These are phyloP conservation scores for Callaeas wilsoni DNA, from an alignment of 2,113 vertebrate species.

Conservation along the genomic window DNA sequence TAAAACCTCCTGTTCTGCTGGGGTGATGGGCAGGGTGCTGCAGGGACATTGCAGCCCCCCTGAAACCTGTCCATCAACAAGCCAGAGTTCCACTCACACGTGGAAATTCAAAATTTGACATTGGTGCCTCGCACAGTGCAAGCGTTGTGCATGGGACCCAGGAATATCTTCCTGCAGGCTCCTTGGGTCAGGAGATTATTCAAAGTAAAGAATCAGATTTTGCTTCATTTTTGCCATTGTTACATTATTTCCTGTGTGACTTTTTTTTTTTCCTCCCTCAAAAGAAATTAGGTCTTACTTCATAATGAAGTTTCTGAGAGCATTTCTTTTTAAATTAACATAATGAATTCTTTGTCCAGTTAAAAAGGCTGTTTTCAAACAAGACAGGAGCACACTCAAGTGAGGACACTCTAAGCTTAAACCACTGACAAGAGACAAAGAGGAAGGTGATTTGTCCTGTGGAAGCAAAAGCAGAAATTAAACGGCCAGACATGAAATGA, in stretches of 20 bases:
- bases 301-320: neutral
- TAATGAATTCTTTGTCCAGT: neutral
- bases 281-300: neutral
- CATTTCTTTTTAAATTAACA: neutral
- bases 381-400: neutral
- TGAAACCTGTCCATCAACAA: neutral
- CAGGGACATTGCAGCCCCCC: neutral
- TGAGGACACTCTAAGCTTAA: neutral
- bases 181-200: neutral
- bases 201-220: conserved; percentile 18
- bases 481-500: neutral
- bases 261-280: neutral
- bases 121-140: neutral
- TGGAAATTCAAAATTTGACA: neutral
- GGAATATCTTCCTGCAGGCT: neutral
- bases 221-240: conserved; percentile 32
- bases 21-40: neutral
- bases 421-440: neutral
- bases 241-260: conserved; percentile 9
- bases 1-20: neutral
- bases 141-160: neutral
- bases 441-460: neutral
- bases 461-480: neutral
- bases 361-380: neutral
- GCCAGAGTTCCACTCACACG: neutral